A percentile compares a stretch with the other conserved stretches of the same genome.
Evolutionary conservation across 2,113 vertebrate genomes (phyloP).

Genomic region (Cyrtonyx montezumae): DNA sequence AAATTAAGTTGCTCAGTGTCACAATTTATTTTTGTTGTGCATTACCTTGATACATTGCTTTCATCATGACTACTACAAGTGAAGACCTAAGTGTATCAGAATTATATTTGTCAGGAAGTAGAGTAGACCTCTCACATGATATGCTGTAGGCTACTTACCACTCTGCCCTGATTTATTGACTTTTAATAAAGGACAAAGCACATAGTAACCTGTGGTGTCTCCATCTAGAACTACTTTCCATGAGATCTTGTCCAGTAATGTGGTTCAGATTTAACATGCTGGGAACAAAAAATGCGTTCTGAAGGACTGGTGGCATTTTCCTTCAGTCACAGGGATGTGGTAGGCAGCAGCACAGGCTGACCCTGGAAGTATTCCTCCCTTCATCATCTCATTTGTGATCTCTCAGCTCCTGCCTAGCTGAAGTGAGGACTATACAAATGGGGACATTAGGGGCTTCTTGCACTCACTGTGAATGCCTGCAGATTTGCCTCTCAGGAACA

Average conservation of each 20-base stretch:
- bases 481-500: fast-evolving
- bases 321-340: not conserved
- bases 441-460: fast-evolving
- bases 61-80: not conserved
- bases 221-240: not conserved
- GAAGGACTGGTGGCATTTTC: fast-evolving
- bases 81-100: not conserved
- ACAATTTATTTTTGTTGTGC: not conserved
- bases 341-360: not conserved
- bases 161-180: not conserved
- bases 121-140: not conserved
- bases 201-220: not conserved
- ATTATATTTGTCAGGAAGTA: not conserved
- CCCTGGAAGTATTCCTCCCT: not conserved
- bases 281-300: not conserved
- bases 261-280: not conserved
- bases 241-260: fast-evolving
- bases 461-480: too few relatives aligned
- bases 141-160: not conserved
- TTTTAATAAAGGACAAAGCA: not conserved
- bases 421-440: not conserved
- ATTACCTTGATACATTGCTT: not conserved
- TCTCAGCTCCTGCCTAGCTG: not conserved
- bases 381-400: fast-evolving
- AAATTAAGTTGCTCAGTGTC: not conserved